Base-by-base conservation (phyloP, 2,888 invertebrate species). In the Eupeodes luniger region DNA sequence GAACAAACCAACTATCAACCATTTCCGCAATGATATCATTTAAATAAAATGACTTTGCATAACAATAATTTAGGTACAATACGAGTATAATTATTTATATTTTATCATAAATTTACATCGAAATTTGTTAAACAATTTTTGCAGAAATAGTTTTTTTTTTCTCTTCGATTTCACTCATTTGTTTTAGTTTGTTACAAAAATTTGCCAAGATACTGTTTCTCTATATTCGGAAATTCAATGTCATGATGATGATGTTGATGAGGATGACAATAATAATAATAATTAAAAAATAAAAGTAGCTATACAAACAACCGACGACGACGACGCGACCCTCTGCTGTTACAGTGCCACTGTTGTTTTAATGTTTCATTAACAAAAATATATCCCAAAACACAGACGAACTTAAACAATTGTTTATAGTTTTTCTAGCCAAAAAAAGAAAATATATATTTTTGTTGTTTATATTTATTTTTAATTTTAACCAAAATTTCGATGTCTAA, bases 351-450 rank as follows among this genome's bases (percentile, higher is more conserved):
- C 16, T 55, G 7, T 69, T 34, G 36, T 34, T 36, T 70, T 19
- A 40, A 14, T 47, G 69, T 53, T 87, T 83, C 83, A 83, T 87
- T 87, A 76, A 80, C 70, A 80, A 84, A 85, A 77, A 77, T 59
- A 66, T 55, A 72, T 49, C 70, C 76, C 75, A 36, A 51, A 49
- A 57, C 76, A 75, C 11, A 76, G 27, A 64, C 19, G 55, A 64
- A 69, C 16, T 72, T 55, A 81, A 59, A 70, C 81, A 85, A 72
- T 81, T 81, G 85, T 69, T 61, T 14, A 82, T 83, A 34, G 66
- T 47, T 87, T 62, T 75, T 59, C 70, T 69, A 81, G 76, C 57
- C 81, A 55, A 85, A 27, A 27, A 27, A 27, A 27, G 27, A 27
- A 27, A 27, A 27, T 47, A 75, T 53, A 70, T 47, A 69, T 62